Conservation (phyloP, 2,113 vertebrate species). For the Mus spicilegus region DNA sequence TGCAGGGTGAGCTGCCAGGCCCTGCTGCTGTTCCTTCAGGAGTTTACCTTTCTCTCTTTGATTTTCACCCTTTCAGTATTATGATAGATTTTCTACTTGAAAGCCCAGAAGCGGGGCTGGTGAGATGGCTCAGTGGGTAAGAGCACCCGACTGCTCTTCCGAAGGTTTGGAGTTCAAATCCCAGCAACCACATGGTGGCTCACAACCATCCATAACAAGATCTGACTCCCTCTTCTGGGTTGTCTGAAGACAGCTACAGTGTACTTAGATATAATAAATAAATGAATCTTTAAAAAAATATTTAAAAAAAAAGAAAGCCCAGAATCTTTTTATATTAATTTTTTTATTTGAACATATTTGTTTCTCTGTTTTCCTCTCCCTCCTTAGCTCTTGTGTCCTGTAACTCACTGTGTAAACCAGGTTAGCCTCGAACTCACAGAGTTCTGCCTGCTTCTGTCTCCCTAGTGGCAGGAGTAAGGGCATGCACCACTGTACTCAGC, state of each 20-base stretch:
- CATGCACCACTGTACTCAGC: not conserved
- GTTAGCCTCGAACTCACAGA: not conserved
- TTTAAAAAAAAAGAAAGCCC: too few relatives aligned
- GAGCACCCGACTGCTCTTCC: too few relatives aligned
- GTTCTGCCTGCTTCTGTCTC: not conserved
- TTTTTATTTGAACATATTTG: not conserved
- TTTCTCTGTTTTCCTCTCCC: not conserved
- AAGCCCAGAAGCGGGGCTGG: too few relatives aligned
- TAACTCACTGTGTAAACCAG: not conserved
- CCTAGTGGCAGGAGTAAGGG: not conserved
- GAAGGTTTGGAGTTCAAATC: too few relatives aligned
- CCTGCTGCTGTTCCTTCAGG: not conserved
- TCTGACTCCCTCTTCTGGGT: too few relatives aligned
- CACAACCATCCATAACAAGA: too few relatives aligned
- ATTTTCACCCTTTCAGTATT: not conserved
- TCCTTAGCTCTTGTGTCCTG: not conserved
- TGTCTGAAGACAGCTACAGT: too few relatives aligned
- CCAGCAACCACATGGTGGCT: too few relatives aligned
- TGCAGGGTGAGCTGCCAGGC: not conserved
- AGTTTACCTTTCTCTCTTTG: not conserved
- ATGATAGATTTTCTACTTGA: not conserved
- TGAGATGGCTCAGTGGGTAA: too few relatives aligned
- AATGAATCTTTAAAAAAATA: too few relatives aligned
- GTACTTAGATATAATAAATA: too few relatives aligned
- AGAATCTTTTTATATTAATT: not conserved